These are phyloP conservation scores for Cataglyphis cursor DNA, from an alignment of 2,888 invertebrate genomes.

Conservation along the genomic window DNA sequence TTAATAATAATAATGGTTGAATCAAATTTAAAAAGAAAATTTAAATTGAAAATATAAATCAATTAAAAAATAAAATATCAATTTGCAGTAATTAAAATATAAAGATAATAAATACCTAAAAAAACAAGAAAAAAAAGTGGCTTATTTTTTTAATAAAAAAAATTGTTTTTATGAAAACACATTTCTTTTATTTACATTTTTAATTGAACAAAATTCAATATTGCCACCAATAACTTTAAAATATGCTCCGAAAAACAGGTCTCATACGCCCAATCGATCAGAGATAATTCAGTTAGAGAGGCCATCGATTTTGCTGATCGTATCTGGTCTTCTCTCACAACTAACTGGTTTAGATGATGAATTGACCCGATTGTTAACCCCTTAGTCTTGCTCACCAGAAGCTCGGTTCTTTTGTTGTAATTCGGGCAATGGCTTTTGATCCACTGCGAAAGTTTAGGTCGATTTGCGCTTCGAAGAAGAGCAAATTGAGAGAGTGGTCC, in stretches of 20 bases:
- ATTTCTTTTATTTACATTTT: too few relatives aligned
- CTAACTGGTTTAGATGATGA: constrained; percentile 83
- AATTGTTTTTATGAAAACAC: too few relatives aligned
- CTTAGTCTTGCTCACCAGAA: constrained; percentile 63
- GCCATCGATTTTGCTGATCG: constrained; percentile 77
- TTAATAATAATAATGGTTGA: too few relatives aligned
- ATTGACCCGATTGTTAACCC: constrained; percentile 84
- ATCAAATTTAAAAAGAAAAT: too few relatives aligned
- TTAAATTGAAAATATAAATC: too few relatives aligned
- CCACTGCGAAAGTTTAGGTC: constrained; percentile 7
- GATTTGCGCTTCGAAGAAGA: constrained; percentile 40
- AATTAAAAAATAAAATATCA: too few relatives aligned
- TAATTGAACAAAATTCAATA: background rate
- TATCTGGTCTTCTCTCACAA: constrained; percentile 75
- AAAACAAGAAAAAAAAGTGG: too few relatives aligned
- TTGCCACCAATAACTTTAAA: background rate
- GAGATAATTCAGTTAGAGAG: constrained; percentile 77
- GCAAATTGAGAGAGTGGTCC: constrained; percentile 24
- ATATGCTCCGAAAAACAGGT: constrained; percentile 11
- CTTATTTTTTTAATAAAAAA: too few relatives aligned
- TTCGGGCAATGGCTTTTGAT: constrained; percentile 21
- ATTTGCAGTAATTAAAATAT: too few relatives aligned
- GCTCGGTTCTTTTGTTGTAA: constrained; percentile 20
- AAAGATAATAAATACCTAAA: too few relatives aligned
- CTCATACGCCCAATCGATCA: constrained; percentile 72